Conservation (phyloP, 1,140 invertebrate species). For the Theocolax elegans region DNA sequence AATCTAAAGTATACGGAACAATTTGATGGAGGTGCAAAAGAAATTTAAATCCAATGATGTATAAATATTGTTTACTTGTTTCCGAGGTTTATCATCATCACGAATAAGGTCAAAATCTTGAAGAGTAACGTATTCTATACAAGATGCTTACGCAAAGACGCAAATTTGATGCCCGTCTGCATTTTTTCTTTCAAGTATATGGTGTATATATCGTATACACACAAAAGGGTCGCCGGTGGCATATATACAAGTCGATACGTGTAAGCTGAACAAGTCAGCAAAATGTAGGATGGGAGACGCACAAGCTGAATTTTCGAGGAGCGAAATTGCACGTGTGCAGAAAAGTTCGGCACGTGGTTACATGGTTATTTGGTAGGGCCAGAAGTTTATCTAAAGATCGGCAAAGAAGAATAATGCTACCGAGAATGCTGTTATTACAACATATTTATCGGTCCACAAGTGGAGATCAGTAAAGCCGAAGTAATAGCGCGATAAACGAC, state of each 20-base stretch:
- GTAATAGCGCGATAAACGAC: background rate
- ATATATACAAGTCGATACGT: background rate
- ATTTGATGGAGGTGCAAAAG: no score
- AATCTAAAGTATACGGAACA: no score
- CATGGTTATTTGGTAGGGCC: conserved; percentile 19
- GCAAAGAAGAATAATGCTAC: background rate
- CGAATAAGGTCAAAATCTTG: no score
- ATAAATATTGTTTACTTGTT: no score
- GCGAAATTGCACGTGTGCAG: conserved; percentile 57
- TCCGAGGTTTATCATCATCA: no score
- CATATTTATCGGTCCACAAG: background rate
- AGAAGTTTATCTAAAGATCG: conserved; percentile 4
- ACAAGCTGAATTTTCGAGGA: no score
- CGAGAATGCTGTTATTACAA: conserved; percentile 12
- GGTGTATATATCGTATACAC: background rate
- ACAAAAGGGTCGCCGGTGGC: background rate
- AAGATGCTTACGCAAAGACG: no score
- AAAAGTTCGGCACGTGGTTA: background rate
- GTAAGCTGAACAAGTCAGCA: background rate
- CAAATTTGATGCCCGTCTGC: background rate
- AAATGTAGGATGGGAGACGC: background rate
- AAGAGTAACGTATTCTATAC: no score
- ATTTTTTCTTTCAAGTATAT: background rate
- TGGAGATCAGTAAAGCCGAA: background rate
- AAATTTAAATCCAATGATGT: no score